These are phyloP conservation scores for Pammene aurita DNA, from an alignment of 2,888 invertebrate species.

Conservation along the genomic window DNA sequence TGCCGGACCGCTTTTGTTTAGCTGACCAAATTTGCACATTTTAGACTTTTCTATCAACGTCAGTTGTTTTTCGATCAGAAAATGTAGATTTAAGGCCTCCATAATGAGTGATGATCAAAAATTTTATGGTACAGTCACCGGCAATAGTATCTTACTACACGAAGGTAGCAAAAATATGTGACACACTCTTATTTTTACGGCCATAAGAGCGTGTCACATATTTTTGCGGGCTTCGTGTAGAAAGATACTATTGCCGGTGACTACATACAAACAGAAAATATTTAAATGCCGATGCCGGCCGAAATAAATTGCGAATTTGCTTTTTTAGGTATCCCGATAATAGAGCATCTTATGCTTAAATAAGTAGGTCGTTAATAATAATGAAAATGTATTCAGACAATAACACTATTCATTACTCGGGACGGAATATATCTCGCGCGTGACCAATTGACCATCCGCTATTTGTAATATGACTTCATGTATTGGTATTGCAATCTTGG, in stretches of 20 bases:
- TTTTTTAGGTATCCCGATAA: too few relatives aligned
- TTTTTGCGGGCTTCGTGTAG: too few relatives aligned
- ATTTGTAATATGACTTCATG: slow-evolving; percentile 16
- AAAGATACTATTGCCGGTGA: too few relatives aligned
- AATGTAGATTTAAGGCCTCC: slow-evolving; percentile 10
- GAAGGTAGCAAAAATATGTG: too few relatives aligned
- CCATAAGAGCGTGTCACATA: too few relatives aligned
- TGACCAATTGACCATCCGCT: slow-evolving; percentile 10
- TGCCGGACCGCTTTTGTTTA: slow-evolving; percentile 42
- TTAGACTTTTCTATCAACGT: slow-evolving; percentile 28
- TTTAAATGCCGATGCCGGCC: too few relatives aligned
- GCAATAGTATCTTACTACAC: too few relatives aligned
- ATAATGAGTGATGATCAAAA: not conserved
- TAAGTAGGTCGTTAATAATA: not conserved
- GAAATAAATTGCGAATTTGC: too few relatives aligned
- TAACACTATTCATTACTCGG: slow-evolving; percentile 5
- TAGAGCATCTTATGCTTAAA: not conserved
- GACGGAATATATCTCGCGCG: slow-evolving; percentile 9
- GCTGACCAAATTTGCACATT: slow-evolving; percentile 34
- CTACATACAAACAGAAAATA: too few relatives aligned
- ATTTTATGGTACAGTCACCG: not conserved
- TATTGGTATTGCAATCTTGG: slow-evolving; percentile 17
- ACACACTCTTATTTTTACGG: too few relatives aligned
- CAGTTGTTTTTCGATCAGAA: slow-evolving; percentile 15
- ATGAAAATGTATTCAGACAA: not conserved